A percentile compares a stretch with the other conserved stretches of the same genome.
phyloP scores from a whole-genome alignment of 2,113 vertebrate genomes.

The Chunga burmeisteri region DNA sequence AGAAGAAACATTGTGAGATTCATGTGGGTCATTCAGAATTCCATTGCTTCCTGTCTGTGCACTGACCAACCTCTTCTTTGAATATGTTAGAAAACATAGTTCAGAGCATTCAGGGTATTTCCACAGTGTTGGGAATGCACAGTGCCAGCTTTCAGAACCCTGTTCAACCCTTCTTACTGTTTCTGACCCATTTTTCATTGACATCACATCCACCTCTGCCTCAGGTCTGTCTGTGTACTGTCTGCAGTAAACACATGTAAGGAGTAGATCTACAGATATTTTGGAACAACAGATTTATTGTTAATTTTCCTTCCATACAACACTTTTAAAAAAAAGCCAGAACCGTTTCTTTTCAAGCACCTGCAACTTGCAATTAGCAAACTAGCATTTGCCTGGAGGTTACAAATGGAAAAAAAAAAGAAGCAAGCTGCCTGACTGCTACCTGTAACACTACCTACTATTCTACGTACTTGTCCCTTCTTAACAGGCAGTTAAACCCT shows the following conservation, averaged over 20 bases:
- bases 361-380: background rate
- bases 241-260: background rate
- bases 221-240: background rate
- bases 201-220: background rate
- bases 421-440: background rate
- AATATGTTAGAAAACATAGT: background rate
- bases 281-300: background rate
- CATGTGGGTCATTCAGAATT: background rate
- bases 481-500: background rate
- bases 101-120: background rate
- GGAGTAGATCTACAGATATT: background rate
- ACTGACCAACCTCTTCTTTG: background rate
- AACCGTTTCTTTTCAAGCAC: background rate
- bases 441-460: background rate
- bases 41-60: background rate
- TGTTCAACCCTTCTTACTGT: background rate
- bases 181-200: background rate
- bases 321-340: background rate
- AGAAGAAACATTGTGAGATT: background rate
- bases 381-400: background rate
- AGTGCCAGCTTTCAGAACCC: background rate
- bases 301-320: background rate
- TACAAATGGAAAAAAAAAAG: accelerated
- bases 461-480: background rate
- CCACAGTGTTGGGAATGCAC: background rate